Evolutionary conservation across 2,113 vertebrate genomes (phyloP).

Genomic region (Passer montanus): DNA sequence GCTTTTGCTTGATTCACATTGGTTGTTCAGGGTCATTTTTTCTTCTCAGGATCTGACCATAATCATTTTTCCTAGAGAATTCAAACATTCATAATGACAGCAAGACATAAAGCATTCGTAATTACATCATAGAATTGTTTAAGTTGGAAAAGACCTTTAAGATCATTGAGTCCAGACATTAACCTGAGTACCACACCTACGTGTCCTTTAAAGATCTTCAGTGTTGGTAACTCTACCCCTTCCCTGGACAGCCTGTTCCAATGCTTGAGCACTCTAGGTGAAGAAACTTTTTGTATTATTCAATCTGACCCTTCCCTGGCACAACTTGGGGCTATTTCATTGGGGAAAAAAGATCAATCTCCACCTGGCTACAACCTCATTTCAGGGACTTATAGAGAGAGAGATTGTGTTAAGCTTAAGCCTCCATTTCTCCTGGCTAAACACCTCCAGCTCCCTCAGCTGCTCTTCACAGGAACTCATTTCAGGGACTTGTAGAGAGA

Average conservation of each 20-base stretch:
- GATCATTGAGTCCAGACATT: neutral
- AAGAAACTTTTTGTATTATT: neutral
- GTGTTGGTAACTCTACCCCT: neutral
- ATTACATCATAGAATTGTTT: neutral
- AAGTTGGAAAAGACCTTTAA: neutral
- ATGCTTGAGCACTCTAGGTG: too few species aligned
- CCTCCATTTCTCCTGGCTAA: neutral
- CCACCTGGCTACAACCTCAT: neutral
- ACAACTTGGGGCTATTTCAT: neutral
- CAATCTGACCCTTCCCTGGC: neutral
- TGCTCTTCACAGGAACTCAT: accelerated
- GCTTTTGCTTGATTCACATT: neutral
- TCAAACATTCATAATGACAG: neutral
- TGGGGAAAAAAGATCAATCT: neutral
- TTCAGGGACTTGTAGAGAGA: neutral
- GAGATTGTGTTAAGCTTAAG: accelerated
- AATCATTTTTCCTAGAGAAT: neutral
- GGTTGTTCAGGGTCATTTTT: neutral
- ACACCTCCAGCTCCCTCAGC: neutral
- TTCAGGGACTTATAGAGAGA: neutral
- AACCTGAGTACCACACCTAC: neutral
- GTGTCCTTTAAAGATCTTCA: neutral
- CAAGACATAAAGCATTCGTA: neutral
- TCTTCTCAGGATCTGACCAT: neutral
- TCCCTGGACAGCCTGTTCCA: neutral